phyloP scores from a whole-genome alignment of 2,888 invertebrate genomes.

The Eupithecia centaureata region DNA sequence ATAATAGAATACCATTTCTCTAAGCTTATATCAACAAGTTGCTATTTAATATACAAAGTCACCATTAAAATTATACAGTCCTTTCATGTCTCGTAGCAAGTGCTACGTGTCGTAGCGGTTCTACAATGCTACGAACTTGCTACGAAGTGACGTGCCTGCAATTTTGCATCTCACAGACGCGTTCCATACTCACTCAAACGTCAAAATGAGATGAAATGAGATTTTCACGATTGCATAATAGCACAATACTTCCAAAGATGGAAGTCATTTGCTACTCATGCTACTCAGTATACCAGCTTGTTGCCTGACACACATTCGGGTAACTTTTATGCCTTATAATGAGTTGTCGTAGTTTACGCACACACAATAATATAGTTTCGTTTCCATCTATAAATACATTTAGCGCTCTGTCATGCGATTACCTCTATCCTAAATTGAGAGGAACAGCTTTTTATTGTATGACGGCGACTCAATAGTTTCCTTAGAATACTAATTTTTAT shows the following conservation, averaged over 20 bases:
- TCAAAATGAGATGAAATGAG: constrained; percentile 28
- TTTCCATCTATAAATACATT: background rate
- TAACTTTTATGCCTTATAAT: background rate
- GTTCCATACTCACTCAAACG: constrained; percentile 26
- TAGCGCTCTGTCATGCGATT: background rate
- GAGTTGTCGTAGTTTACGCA: background rate
- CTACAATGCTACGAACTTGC: background rate
- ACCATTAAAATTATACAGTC: background rate
- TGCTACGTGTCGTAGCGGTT: constrained; percentile 7
- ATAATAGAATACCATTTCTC: background rate
- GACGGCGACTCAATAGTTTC: background rate
- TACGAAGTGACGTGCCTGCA: constrained; percentile 27
- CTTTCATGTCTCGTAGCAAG: constrained; percentile 4
- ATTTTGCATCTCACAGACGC: constrained; percentile 17
- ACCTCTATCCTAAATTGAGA: no score
- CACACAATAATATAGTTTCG: background rate
- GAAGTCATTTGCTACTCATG: constrained; percentile 32
- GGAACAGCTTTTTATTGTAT: background rate
- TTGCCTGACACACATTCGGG: constrained; percentile 37
- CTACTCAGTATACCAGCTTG: constrained; percentile 29
- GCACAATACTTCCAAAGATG: constrained; percentile 28
- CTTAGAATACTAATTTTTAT: background rate
- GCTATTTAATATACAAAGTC: background rate
- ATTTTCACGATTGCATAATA: constrained; percentile 33
- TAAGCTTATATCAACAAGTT: background rate